phyloP scores from a whole-genome alignment of 1,140 invertebrate genomes.

The Drosophila miranda region DNA sequence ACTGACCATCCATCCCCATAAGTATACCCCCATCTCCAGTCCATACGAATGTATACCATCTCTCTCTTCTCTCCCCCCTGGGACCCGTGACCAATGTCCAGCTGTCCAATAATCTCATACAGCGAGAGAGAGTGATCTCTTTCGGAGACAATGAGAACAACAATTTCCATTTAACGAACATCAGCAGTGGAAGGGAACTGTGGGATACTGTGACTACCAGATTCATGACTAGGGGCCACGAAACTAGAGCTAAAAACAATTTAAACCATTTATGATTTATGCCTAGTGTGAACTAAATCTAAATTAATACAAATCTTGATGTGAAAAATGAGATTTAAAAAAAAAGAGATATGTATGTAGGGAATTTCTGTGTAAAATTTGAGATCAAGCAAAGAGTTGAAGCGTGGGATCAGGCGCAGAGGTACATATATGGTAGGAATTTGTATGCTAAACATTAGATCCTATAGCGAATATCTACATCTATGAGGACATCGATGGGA shows the following conservation, averaged over 20 bases:
- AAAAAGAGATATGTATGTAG: not conserved
- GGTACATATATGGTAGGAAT: no score
- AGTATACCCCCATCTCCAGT: no score
- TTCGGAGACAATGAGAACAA: conserved; percentile 40
- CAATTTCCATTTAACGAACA: conserved; percentile 64
- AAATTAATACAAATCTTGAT: conserved; percentile 36
- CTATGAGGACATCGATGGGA: no score
- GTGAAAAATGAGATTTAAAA: conserved; percentile 5
- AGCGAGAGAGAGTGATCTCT: not conserved
- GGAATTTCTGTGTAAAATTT: conserved; percentile 4
- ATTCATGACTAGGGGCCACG: not conserved
- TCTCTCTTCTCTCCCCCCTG: conserved; percentile 1
- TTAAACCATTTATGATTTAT: conserved; percentile 53
- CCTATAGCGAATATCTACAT: no score
- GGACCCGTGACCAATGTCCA: conserved; percentile 47
- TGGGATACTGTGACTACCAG: not conserved
- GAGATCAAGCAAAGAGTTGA: conserved; percentile 4
- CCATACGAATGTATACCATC: no score
- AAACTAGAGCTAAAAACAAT: conserved; percentile 52
- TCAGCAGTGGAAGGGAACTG: conserved; percentile 3
- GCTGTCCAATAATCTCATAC: conserved; percentile 54
- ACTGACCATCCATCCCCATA: conserved; percentile 19
- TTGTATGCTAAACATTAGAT: no score
- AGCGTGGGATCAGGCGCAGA: no score
- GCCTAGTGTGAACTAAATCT: conserved; percentile 34